These are phyloP conservation scores for Tympanoctomys barrerae DNA, from an alignment of 2,797 vertebrate genomes.

Conservation along the genomic window DNA sequence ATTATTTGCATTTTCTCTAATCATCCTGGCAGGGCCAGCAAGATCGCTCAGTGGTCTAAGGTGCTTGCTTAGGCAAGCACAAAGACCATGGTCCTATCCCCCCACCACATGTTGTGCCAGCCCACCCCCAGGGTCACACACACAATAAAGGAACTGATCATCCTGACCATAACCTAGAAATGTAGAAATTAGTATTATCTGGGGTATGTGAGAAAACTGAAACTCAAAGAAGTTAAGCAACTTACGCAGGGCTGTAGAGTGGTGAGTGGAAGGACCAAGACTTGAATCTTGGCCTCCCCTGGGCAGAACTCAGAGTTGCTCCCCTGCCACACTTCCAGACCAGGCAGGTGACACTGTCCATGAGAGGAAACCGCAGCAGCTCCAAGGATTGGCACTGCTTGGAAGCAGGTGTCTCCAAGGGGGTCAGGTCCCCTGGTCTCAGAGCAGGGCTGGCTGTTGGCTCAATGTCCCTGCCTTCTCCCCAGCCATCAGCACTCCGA, in stretches of 20 bases:
- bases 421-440: neutral
- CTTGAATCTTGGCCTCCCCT: neutral
- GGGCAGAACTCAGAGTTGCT: neutral
- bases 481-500: neutral
- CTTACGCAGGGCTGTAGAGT: neutral
- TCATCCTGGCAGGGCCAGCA: neutral
- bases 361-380: neutral
- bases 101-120: no score
- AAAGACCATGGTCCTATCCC: no score
- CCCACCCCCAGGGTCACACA: no score
- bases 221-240: neutral
- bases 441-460: neutral
- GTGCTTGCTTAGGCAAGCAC: no score
- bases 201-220: neutral
- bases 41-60: no score
- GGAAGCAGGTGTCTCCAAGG: neutral
- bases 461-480: neutral
- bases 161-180: neutral
- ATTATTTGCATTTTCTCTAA: constrained; percentile 27
- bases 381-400: neutral
- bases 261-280: neutral
- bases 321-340: neutral
- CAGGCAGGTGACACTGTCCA: neutral
- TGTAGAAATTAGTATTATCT: neutral
- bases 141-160: neutral